A percentile compares a stretch with the other conserved stretches of the same genome.
These are phyloP conservation scores for Drosophila putrida DNA, from an alignment of 2,888 invertebrate species.

Conservation along the genomic window DNA sequence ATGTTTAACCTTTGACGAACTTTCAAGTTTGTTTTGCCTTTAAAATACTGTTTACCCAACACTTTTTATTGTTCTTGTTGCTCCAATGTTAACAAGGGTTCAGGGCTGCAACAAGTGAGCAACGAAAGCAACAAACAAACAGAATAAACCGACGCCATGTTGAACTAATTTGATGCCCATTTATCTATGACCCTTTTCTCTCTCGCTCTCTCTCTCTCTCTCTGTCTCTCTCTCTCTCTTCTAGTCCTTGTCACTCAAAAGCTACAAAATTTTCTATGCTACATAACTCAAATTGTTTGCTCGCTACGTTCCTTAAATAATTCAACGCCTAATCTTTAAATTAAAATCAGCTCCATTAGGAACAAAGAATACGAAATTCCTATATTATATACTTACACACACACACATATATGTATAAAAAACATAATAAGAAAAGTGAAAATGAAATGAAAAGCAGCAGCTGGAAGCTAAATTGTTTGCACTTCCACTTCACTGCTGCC, in stretches of 20 bases:
- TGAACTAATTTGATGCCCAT: conserved; percentile 60
- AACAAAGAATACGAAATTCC: conserved; percentile 34
- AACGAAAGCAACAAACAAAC: conserved; percentile 20
- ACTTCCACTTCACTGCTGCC: conserved; percentile 21
- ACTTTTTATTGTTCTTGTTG: not conserved
- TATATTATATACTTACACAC: not conserved
- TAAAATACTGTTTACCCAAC: conserved; percentile 6
- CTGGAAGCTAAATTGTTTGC: conserved; percentile 49
- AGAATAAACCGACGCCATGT: conserved; percentile 28
- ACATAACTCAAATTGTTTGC: conserved; percentile 75
- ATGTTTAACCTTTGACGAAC: conserved; percentile 15
- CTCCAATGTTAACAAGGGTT: not conserved
- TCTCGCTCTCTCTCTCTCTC: not conserved
- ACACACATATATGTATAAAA: not conserved
- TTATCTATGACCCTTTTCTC: conserved; percentile 54
- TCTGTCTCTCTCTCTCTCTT: not conserved
- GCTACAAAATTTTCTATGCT: conserved; percentile 65
- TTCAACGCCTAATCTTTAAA: conserved; percentile 81
- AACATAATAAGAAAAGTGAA: not conserved
- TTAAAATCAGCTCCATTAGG: conserved; percentile 77
- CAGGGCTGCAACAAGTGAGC: conserved; percentile 58
- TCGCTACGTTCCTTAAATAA: conserved; percentile 63
- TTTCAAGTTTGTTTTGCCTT: conserved; percentile 16
- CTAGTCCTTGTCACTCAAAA: conserved; percentile 33
- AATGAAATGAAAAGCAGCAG: conserved; percentile 20